These are phyloP conservation scores for Chrysolina oricalcia DNA, from an alignment of 2,888 invertebrate genomes.

Conservation along the genomic window DNA sequence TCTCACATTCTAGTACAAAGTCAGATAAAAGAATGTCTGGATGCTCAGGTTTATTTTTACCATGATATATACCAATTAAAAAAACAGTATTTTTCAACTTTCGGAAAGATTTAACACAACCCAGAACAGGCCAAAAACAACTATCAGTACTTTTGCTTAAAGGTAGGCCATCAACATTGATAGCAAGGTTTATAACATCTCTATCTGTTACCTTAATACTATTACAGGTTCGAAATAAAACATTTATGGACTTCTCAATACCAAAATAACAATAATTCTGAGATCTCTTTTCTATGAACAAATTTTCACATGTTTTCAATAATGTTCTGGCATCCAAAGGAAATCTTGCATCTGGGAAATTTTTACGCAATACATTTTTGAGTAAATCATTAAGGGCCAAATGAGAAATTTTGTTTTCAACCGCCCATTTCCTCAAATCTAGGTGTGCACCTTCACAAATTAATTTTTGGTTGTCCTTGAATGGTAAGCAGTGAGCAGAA, in stretches of 20 bases:
- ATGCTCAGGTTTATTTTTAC: conserved; percentile 41
- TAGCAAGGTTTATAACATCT: conserved; percentile 40
- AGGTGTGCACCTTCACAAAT: conserved; percentile 28
- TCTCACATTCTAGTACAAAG: conserved; percentile 38
- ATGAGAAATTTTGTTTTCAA: conserved; percentile 37
- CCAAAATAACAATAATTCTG: conserved; percentile 42
- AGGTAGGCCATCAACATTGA: conserved; percentile 44
- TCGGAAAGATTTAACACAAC: conserved; percentile 40
- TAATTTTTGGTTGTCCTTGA: conserved; percentile 22
- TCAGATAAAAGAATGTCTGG: conserved; percentile 39
- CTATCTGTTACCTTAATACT: conserved; percentile 32
- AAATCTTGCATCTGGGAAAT: conserved; percentile 40
- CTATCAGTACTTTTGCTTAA: conserved; percentile 43
- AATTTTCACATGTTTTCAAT: conserved; percentile 39
- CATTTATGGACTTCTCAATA: conserved; percentile 39
- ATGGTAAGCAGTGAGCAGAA: conserved; percentile 15
- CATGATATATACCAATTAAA: conserved; percentile 42
- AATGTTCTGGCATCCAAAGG: conserved; percentile 42
- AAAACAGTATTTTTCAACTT: conserved; percentile 39
- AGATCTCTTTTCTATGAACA: conserved; percentile 28
- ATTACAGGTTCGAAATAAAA: conserved; percentile 37
- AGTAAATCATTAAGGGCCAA: conserved; percentile 37
- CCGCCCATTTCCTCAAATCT: conserved; percentile 40
- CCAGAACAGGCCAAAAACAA: conserved; percentile 43
- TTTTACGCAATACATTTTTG: conserved; percentile 35